phyloP scores from a whole-genome alignment of 2,797 vertebrate species.

The Rhinichthys osculus region DNA sequence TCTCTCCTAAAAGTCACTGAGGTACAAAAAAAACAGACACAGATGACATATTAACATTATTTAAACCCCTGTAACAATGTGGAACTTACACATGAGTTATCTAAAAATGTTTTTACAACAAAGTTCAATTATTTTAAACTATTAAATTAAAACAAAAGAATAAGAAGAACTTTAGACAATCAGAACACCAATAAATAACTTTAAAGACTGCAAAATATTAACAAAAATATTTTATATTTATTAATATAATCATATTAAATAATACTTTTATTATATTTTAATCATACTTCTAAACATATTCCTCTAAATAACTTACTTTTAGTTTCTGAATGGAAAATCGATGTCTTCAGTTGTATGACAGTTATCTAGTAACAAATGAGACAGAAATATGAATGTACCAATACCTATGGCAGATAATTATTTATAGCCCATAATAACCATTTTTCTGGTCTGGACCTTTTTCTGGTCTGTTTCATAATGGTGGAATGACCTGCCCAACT shows the following conservation, averaged over 20 bases:
- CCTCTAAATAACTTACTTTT: slow-evolving; percentile 29
- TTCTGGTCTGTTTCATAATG: too few species aligned
- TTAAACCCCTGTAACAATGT: neutral
- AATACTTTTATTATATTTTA: neutral
- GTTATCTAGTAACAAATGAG: neutral
- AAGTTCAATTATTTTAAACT: neutral
- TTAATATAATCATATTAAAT: neutral
- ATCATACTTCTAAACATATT: neutral
- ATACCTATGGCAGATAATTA: neutral
- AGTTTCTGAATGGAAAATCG: neutral
- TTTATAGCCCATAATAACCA: neutral
- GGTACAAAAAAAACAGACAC: slow-evolving; percentile 46
- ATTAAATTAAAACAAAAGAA: neutral
- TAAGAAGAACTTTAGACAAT: neutral
- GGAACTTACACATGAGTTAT: neutral
- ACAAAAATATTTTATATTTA: too few species aligned
- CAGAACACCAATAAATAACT: neutral
- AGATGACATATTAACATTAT: neutral
- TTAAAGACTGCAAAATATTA: neutral
- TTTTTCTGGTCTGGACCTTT: too few species aligned
- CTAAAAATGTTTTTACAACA: neutral
- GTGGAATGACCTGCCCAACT: too few species aligned
- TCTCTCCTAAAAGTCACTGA: slow-evolving; percentile 82
- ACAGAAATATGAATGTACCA: neutral
- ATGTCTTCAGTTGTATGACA: slow-evolving; percentile 12